phyloP scores from a whole-genome alignment of 1,140 invertebrate species.

The Aphaenogaster ashmeadi region DNA sequence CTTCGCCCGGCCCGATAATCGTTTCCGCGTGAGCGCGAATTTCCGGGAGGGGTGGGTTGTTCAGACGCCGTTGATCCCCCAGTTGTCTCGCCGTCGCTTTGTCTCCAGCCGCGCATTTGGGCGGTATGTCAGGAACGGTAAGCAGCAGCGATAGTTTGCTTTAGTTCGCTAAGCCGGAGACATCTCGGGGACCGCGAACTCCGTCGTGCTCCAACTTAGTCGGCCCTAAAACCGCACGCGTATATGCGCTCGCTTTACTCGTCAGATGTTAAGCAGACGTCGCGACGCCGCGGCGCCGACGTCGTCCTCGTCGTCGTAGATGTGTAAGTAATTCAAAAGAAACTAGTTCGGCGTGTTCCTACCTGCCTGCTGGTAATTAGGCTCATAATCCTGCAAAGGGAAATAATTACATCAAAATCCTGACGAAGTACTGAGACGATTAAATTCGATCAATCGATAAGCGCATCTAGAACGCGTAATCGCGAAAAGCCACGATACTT shows the following conservation, averaged over 20 bases:
- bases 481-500: not conserved
- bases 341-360: conserved; percentile 10
- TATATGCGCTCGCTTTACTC: conserved; percentile 48
- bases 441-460: conserved; percentile 20
- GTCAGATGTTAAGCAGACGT: conserved; percentile 61
- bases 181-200: conserved; percentile 73
- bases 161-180: conserved; percentile 80
- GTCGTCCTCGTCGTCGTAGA: not conserved
- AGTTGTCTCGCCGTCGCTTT: conserved; percentile 70
- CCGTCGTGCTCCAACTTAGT: conserved; percentile 67
- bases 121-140: conserved; percentile 77
- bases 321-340: conserved; percentile 39
- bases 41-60: not conserved
- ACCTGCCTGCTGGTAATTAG: conserved; percentile 23
- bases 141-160: conserved; percentile 81
- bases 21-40: conserved; percentile 29
- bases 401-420: conserved; percentile 40
- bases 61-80: conserved; percentile 63
- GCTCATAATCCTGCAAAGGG: conserved; percentile 20
- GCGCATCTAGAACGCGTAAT: not conserved
- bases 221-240: conserved; percentile 67
- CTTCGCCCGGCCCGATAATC: conserved; percentile 44
- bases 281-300: not conserved
- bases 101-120: conserved; percentile 71
- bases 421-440: conserved; percentile 19